Percentiles rank a stretch among this genome's conserved stretches.
Conservation (phyloP, 2,888 invertebrate genomes). For the Patella ulyssiponensis region DNA sequence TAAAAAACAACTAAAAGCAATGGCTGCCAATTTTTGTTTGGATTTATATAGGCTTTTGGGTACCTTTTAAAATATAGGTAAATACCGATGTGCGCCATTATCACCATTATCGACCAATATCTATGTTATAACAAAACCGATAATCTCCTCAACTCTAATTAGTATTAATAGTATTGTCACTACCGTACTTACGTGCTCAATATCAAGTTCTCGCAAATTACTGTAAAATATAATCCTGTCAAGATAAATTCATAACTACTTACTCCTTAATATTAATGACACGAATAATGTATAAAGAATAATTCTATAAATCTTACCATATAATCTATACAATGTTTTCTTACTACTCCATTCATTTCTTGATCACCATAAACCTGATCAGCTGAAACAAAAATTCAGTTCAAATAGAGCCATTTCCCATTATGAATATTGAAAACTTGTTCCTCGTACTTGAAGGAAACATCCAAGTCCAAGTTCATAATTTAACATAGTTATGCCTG, state of each 20-base stretch:
- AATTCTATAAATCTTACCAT: constrained; percentile 78
- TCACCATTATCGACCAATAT: too few relatives aligned
- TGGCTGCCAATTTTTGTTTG: too few relatives aligned
- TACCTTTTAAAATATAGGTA: too few relatives aligned
- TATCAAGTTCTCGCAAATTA: too few relatives aligned
- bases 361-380: constrained; percentile 93
- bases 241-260: neutral
- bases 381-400: constrained; percentile 73
- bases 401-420: neutral
- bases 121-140: too few relatives aligned
- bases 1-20: too few relatives aligned
- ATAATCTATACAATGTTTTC: constrained; percentile 90
- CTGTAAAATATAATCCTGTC: too few relatives aligned
- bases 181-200: too few relatives aligned
- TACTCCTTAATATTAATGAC: neutral
- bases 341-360: constrained; percentile 87
- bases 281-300: neutral
- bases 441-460: neutral
- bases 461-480: neutral
- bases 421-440: neutral
- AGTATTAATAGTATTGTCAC: too few relatives aligned
- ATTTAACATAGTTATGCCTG: neutral
- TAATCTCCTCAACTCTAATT: too few relatives aligned
- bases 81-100: too few relatives aligned
- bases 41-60: too few relatives aligned